phyloP scores from a whole-genome alignment of 2,113 vertebrate species.

The Lipophrys pholis region DNA sequence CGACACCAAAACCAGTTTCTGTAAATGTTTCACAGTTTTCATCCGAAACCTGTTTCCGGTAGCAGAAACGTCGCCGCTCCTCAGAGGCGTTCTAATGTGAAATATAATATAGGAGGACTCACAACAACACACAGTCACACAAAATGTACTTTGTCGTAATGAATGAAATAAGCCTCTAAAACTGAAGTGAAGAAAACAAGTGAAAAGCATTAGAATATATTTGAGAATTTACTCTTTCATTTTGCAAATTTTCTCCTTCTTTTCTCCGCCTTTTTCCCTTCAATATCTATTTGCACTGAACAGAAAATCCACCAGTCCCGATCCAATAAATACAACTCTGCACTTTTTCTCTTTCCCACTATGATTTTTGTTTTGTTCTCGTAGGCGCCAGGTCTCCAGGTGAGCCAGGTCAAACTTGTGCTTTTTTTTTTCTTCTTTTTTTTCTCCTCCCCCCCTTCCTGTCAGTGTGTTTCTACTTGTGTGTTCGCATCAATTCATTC shows the following conservation, averaged over 20 bases:
- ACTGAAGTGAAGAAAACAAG: no score
- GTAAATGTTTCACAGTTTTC: no score
- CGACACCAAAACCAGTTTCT: no score
- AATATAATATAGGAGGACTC: no score
- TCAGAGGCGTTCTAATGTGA: no score
- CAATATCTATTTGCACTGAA: slow-evolving; percentile 38
- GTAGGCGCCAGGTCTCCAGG: slow-evolving; percentile 80
- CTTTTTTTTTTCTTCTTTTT: slow-evolving; percentile 1
- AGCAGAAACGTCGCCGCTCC: no score
- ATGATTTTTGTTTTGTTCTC: slow-evolving; percentile 49
- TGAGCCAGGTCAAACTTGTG: slow-evolving; percentile 73
- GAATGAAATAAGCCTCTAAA: no score
- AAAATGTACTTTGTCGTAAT: no score
- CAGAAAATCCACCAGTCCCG: slow-evolving; percentile 27
- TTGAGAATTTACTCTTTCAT: slow-evolving; percentile 45
- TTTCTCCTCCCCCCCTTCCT: neutral
- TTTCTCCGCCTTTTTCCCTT: slow-evolving; percentile 22
- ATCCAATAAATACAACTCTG: slow-evolving; percentile 38
- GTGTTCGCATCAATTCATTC: slow-evolving; percentile 28
- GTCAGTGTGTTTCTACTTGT: slow-evolving; percentile 12
- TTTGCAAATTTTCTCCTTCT: slow-evolving; percentile 34
- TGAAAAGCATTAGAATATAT: neutral
- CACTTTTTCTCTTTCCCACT: slow-evolving; percentile 57
- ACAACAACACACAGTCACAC: no score
- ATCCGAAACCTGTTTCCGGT: no score